phyloP scores from a whole-genome alignment of 2,888 invertebrate genomes.

The Nineta flava region DNA sequence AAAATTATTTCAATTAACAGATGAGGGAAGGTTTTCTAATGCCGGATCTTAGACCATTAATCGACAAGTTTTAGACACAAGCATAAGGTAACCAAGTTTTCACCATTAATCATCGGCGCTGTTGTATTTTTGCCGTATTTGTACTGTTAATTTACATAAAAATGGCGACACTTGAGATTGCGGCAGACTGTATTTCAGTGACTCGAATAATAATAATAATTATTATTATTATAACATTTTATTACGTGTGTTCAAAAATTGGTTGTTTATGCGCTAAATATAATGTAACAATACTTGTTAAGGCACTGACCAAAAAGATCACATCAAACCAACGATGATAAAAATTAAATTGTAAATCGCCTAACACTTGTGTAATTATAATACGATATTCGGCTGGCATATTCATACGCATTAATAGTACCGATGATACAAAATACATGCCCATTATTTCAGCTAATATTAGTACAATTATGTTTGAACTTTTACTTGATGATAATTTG shows the following conservation, averaged over 20 bases:
- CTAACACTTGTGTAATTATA: constrained; percentile 83
- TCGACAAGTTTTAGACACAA: no score
- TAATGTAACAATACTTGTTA: constrained; percentile 88
- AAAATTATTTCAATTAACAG: no score
- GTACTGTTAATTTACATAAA: no score
- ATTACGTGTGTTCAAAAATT: constrained; percentile 22
- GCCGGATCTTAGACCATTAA: no score
- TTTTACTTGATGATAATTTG: constrained; percentile 96
- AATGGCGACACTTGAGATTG: no score
- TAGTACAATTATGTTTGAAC: constrained; percentile 93
- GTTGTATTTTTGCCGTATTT: no score
- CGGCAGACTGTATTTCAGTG: no score
- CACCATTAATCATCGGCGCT: no score
- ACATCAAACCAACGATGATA: constrained; percentile 99
- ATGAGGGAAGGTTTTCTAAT: no score
- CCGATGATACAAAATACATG: constrained; percentile 98
- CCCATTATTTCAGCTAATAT: constrained; percentile 98
- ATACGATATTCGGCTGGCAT: constrained; percentile 95
- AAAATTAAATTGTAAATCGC: constrained; percentile 95
- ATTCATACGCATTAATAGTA: constrained; percentile 95
- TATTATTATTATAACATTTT: no score
- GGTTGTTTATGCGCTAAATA: constrained; percentile 89
- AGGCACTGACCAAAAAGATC: constrained; percentile 91
- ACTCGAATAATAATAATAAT: no score
- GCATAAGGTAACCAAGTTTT: no score